Evolutionary conservation across 2,113 vertebrate genomes (phyloP), one percentile per base, ranked within the genome.

Genomic region (Rhinogobius similis): DNA sequence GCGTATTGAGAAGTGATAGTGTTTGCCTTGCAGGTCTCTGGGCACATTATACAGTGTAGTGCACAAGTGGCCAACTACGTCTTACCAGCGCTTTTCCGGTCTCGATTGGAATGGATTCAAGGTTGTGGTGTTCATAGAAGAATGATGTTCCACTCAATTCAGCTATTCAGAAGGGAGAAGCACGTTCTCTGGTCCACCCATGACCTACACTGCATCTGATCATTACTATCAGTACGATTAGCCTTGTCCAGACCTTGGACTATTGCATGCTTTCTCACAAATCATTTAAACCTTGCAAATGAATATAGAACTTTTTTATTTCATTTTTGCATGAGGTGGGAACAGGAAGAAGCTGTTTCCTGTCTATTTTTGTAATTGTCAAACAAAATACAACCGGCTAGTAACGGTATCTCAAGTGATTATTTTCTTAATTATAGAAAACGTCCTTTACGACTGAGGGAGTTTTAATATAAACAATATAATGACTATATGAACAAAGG

Each of bases 1-100:
- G n/a, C 7, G 23, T 48, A 64, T 13, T 74, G 21, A 44, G 12
- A 48, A 78, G 52, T 14, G 21, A 56, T 38, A 46, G 12, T 18
- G 13, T 67, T 27, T 18, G 20, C 56, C 24, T 39, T 18, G 53
- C 48, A 41, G 29, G 43, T 46, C 46, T 27, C 18, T 13, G 27
- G 16, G 50, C 21, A 14, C 12, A 24, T 52, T 27, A 61, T 21
- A 43, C 18, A 18, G 26, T 56, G 27, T 29, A 64, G 12, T 50
- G 52, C 23, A 52, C 0, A 5, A 23, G 32, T 38, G 20, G 24
- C n/a, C 55, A 59, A 50, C 43, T 20, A 32, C 64, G 38, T 72
- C 55, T 64, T n/a, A 48, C 29, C 0, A n/a, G 3, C 41, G 38
- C 3, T 38, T 36, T 32, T 48, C 5, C 5, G n/a, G 66, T 29